phyloP scores from a whole-genome alignment of 2,888 invertebrate species.

The Megaustenia siamemsis region DNA sequence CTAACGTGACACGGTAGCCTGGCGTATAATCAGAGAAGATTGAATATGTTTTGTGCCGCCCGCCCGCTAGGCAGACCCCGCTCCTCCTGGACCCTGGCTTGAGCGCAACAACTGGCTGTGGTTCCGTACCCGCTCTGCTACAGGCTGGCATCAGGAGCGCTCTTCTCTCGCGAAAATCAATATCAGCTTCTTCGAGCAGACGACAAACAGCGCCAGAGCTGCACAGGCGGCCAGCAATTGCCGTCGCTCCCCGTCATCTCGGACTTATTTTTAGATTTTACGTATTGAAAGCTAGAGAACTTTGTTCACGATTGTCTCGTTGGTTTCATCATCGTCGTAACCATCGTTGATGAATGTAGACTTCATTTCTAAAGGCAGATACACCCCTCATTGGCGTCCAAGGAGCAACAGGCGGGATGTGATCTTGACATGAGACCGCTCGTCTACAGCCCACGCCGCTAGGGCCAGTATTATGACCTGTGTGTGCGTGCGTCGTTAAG shows the following conservation, averaged over 20 bases:
- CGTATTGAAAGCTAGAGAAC: neutral
- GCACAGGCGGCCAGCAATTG: neutral
- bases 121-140: neutral
- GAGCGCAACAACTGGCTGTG: neutral
- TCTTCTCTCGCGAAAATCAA: constrained; percentile 14
- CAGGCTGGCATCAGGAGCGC: neutral
- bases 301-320: neutral
- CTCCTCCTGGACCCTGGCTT: neutral
- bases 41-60: too few relatives aligned
- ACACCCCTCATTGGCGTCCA: neutral
- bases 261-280: constrained; percentile 12
- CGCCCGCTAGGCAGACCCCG: too few relatives aligned
- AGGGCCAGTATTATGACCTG: neutral
- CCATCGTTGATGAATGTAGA: neutral
- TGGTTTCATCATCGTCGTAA: neutral
- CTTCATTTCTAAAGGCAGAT: neutral
- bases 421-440: neutral
- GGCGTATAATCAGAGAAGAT: too few relatives aligned
- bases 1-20: too few relatives aligned
- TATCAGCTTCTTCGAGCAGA: constrained; percentile 6
- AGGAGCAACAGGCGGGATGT: constrained; percentile 19
- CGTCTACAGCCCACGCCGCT: neutral
- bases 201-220: neutral
- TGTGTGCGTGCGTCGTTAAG: constrained; percentile 26
- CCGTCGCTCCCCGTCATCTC: neutral